phyloP scores from a whole-genome alignment of 2,888 invertebrate genomes.

The Archaeoteleia sp. region DNA sequence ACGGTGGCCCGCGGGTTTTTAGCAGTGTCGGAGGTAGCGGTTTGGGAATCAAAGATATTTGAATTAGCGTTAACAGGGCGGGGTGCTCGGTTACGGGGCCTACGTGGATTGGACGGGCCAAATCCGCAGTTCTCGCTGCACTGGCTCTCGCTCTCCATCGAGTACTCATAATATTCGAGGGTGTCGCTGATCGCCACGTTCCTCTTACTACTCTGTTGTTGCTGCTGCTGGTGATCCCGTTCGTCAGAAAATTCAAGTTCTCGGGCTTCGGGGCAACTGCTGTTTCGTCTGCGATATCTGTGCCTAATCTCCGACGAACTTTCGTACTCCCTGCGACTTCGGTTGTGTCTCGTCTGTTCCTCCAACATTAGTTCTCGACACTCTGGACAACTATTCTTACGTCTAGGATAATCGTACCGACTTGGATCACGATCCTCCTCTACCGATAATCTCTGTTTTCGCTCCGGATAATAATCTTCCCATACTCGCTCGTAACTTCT shows the following conservation, averaged over 20 bases:
- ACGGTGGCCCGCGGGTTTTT: conserved; percentile 73
- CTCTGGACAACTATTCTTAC: conserved; percentile 66
- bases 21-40: conserved; percentile 75
- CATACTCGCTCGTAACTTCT: conserved; percentile 35
- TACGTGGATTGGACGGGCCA: conserved; percentile 74
- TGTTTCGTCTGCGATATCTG: conserved; percentile 66
- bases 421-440: neutral
- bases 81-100: conserved; percentile 74
- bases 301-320: conserved; percentile 19
- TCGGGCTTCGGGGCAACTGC: conserved; percentile 70
- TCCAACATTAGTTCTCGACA: conserved; percentile 60
- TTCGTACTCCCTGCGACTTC: conserved; percentile 30
- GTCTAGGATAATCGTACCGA: conserved; percentile 40
- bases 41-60: conserved; percentile 75
- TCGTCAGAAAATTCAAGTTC: conserved; percentile 66
- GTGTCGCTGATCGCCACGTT: conserved; percentile 75
- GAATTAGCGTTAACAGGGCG: conserved; percentile 75
- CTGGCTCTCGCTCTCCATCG: conserved; percentile 75
- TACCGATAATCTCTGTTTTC: neutral
- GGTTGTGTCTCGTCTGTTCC: no score
- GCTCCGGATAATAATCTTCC: conserved; percentile 9
- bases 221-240: conserved; percentile 61
- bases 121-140: conserved; percentile 75
- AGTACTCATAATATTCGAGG: conserved; percentile 74
- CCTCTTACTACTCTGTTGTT: conserved; percentile 70